These are phyloP conservation scores for Petrolisthes manimaculis DNA, from an alignment of 2,888 invertebrate species.

Conservation along the genomic window DNA sequence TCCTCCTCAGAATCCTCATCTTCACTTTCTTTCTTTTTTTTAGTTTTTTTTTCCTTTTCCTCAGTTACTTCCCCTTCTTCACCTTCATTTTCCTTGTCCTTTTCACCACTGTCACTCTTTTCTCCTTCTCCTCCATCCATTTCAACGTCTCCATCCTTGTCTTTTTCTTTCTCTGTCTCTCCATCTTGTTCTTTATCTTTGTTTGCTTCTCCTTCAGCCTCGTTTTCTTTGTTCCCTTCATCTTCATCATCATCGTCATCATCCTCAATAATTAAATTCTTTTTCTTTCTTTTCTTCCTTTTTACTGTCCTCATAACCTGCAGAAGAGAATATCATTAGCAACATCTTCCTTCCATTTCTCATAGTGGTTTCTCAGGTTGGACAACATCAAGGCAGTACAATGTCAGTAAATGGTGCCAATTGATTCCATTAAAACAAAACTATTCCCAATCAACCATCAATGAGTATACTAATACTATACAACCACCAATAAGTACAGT, in stretches of 20 bases:
- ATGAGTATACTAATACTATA: too few species aligned
- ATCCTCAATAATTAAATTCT: constrained; percentile 61
- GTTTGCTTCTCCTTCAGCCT: constrained; percentile 55
- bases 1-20: constrained; percentile 68
- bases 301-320: constrained; percentile 62
- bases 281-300: constrained; percentile 66
- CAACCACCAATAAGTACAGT: too few species aligned
- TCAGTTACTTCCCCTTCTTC: constrained; percentile 69
- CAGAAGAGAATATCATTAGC: not conserved
- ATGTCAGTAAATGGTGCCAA: too few species aligned
- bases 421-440: too few species aligned
- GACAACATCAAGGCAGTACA: too few species aligned
- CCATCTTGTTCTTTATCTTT: constrained; percentile 12
- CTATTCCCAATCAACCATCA: too few species aligned
- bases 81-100: constrained; percentile 37
- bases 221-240: constrained; percentile 62
- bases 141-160: constrained; percentile 64
- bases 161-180: constrained; percentile 71
- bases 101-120: not conserved
- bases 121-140: constrained; percentile 61
- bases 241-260: constrained; percentile 65
- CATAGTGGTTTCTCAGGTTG: too few species aligned
- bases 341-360: too few species aligned
- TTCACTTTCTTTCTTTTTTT: constrained; percentile 68
- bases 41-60: constrained; percentile 68